These are phyloP conservation scores for Glyphotaelius pellucidus DNA, from an alignment of 2,888 invertebrate genomes.

Conservation along the genomic window DNA sequence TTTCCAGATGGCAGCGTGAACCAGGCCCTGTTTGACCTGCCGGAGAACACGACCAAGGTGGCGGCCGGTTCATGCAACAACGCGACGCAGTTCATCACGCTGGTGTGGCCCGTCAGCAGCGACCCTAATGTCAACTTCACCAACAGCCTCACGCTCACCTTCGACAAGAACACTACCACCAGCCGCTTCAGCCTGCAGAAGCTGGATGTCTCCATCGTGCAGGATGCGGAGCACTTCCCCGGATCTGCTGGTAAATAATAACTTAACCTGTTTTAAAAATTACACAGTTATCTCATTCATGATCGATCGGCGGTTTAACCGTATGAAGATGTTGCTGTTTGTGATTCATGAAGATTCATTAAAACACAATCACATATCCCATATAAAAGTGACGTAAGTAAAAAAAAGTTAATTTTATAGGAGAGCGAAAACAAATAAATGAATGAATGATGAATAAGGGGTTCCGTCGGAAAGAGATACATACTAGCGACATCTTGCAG, in stretches of 20 bases:
- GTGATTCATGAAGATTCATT: too few relatives aligned
- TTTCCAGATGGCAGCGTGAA: constrained; percentile 69
- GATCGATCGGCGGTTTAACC: too few relatives aligned
- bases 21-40: constrained; percentile 72
- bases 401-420: too few relatives aligned
- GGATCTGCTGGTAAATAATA: constrained; percentile 50
- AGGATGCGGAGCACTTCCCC: constrained; percentile 57
- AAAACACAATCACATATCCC: too few relatives aligned
- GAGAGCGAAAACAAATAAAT: too few relatives aligned
- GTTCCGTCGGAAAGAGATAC: too few relatives aligned
- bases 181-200: constrained; percentile 66
- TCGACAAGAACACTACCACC: constrained; percentile 71
- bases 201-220: constrained; percentile 51
- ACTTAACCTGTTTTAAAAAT: too few relatives aligned
- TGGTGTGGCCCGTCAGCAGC: constrained; percentile 72
- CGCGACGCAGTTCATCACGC: constrained; percentile 69
- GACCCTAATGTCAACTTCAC: constrained; percentile 67
- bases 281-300: too few relatives aligned
- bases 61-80: constrained; percentile 72
- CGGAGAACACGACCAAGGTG: constrained; percentile 70
- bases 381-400: too few relatives aligned
- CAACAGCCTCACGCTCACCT: constrained; percentile 71
- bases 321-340: too few relatives aligned
- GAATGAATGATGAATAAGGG: too few relatives aligned
- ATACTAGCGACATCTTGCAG: too few relatives aligned